Conservation (phyloP, 2,113 vertebrate species). For the Eurystomus gularis region DNA sequence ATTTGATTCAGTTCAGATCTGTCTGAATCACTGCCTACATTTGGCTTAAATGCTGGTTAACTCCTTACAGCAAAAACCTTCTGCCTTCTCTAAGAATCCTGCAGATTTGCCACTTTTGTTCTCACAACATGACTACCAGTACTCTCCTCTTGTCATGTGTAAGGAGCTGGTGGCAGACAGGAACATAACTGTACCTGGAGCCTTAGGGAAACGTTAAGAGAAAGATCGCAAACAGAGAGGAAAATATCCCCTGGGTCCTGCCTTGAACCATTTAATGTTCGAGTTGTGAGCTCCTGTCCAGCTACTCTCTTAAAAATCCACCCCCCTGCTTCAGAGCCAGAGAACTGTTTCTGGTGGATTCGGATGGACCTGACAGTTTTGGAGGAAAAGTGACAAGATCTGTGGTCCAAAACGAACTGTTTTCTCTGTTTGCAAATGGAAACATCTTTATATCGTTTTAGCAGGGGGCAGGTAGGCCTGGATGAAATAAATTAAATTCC, state of each 20-base stretch:
- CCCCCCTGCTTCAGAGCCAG: neutral
- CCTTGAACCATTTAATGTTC: neutral
- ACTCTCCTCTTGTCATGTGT: neutral
- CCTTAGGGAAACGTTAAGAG: neutral
- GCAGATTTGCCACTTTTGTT: neutral
- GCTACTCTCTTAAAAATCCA: neutral
- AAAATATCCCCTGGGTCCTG: neutral
- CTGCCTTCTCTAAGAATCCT: neutral
- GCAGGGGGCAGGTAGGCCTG: neutral
- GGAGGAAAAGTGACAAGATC: neutral
- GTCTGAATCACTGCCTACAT: neutral
- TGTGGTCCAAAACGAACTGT: neutral
- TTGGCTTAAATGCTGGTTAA: neutral
- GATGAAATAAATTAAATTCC: neutral
- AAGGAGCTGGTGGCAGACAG: slow-evolving; percentile 7
- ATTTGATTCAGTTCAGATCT: neutral
- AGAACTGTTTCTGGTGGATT: neutral
- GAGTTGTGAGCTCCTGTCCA: neutral
- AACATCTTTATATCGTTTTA: neutral
- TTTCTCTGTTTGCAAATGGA: neutral
- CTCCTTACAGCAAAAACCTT: slow-evolving; percentile 5
- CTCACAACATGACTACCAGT: neutral
- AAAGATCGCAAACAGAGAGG: neutral
- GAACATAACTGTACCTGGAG: neutral
- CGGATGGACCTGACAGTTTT: neutral